These are phyloP conservation scores for Argopecten irradians DNA, from an alignment of 1,140 invertebrate genomes.

Conservation along the genomic window DNA sequence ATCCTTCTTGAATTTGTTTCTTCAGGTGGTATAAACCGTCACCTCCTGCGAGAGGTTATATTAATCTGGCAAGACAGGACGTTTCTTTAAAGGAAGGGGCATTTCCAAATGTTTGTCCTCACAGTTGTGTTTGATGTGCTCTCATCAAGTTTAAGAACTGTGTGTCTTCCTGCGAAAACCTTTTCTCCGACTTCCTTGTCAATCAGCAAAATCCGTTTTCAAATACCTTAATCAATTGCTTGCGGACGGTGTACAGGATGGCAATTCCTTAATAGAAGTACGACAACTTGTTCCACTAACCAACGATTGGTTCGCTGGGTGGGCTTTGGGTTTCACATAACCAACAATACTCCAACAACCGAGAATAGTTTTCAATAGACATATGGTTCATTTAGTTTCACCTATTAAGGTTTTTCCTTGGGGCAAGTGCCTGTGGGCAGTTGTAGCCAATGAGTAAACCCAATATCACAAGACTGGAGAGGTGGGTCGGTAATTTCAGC, in stretches of 20 bases:
- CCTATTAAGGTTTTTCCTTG: slow-evolving; percentile 29
- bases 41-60: slow-evolving; percentile 34
- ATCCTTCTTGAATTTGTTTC: slow-evolving; percentile 4
- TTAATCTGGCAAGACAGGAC: slow-evolving; percentile 41
- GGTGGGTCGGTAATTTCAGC: slow-evolving; percentile 39
- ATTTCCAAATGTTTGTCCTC: slow-evolving; percentile 35
- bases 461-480: slow-evolving; percentile 54
- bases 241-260: slow-evolving; percentile 32
- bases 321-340: not conserved
- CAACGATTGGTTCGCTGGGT: not conserved
- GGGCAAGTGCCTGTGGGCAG: slow-evolving; percentile 42
- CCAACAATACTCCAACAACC: slow-evolving; percentile 48
- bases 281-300: not conserved
- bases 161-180: slow-evolving; percentile 43
- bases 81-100: slow-evolving; percentile 43
- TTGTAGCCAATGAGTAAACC: no score
- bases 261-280: slow-evolving; percentile 42
- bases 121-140: slow-evolving; percentile 24
- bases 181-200: not conserved
- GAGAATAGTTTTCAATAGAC: slow-evolving; percentile 33
- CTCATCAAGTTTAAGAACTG: slow-evolving; percentile 24
- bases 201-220: slow-evolving; percentile 43
- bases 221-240: slow-evolving; percentile 38
- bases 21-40: slow-evolving; percentile 36
- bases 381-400: slow-evolving; percentile 35